Base-by-base conservation (phyloP, 2,113 vertebrate species). In the Meles meles region DNA sequence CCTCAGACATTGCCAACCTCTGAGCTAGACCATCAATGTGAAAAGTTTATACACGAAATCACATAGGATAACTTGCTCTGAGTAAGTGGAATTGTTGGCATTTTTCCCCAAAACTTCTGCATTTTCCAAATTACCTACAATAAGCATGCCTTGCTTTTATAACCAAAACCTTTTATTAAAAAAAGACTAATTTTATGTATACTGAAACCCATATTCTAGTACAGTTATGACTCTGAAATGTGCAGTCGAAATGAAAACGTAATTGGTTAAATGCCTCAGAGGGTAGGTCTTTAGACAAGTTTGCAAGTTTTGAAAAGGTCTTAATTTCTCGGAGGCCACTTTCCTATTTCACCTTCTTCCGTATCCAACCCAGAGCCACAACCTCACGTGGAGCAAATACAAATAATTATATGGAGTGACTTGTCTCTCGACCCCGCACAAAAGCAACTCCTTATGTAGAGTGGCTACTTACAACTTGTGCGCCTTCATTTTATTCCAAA, bases 401-500 rank as follows among this genome's bases (percentile, higher is more conserved):
- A 91, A 74, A 83, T n/a, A 90, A n/a, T 42, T 90, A 95, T 72
- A 94, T 0, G 0, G 93, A 93, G 94, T 74, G 61, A 49, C n/a
- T 39, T 42, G 63, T 21, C 34, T 61, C 34, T 65, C 89, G 37
- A 9, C 79, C 57, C 59, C 21, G 37, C 12, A 82, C 61, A 76
- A 49, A 94, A 59, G 65, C 15, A 0, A 89, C 92, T 95, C 63
- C 94, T 93, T 76, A 67, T 39, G 55, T 91, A 96, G 34, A 94
- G 88, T 15, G 95, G 67, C 87, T 94, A 94, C 91, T 96, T 59
- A 88, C 29, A 98, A 86, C 85, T 83, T 74, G 97, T 21, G 59
- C 96, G 86, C 84, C 94, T 91, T 92, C 90, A 86, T 98, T 97
- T 96, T 74, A 94, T 42, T 80, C 82, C 92, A 96, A 97, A 98